Conservation (phyloP, 2,113 vertebrate genomes). For the Mustela nigripes region DNA sequence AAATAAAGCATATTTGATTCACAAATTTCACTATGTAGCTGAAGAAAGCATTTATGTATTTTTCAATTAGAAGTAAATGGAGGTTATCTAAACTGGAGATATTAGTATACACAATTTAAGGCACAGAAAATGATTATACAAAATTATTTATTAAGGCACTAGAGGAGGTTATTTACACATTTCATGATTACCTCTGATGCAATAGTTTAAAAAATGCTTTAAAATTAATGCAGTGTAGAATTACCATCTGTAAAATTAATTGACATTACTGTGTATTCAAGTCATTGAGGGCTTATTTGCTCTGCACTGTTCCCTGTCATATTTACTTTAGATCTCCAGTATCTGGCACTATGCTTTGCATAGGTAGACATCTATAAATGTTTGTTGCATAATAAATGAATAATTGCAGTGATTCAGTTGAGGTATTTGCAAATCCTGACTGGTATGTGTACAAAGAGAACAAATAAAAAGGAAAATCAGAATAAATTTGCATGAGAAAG, state of each 20-base stretch:
- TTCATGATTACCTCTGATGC: constrained; percentile 10
- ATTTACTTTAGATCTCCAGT: background rate
- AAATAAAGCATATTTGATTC: background rate
- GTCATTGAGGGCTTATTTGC: background rate
- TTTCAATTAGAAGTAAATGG: constrained; percentile 41
- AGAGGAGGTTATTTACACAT: background rate
- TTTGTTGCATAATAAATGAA: constrained; percentile 12
- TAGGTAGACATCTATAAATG: background rate
- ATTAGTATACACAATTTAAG: background rate
- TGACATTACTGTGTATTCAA: background rate
- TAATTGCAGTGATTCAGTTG: background rate
- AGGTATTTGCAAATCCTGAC: background rate
- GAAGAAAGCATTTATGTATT: background rate
- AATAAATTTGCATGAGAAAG: background rate
- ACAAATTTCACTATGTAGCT: background rate
- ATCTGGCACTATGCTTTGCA: background rate
- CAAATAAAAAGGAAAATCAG: background rate
- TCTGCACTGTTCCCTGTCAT: background rate
- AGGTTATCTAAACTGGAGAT: background rate
- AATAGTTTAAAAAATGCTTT: background rate
- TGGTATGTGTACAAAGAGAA: background rate
- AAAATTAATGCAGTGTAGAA: background rate
- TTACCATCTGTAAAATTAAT: background rate
- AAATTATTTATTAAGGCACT: constrained; percentile 9
- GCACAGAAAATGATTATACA: background rate